These are phyloP conservation scores for Patella caerulea DNA, from an alignment of 2,888 invertebrate species.

Conservation along the genomic window DNA sequence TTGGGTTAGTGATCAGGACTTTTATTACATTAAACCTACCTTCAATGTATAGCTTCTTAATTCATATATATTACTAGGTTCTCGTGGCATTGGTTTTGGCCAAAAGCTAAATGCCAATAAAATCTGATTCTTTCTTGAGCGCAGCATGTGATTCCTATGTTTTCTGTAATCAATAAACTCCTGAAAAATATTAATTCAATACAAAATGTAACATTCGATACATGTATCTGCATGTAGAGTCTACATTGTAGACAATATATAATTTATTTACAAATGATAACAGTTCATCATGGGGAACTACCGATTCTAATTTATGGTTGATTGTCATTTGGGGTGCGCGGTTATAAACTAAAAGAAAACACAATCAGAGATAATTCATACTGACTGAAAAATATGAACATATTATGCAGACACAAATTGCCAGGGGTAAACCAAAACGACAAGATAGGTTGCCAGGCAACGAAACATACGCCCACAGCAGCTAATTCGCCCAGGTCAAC, in stretches of 20 bases:
- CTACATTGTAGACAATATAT: neutral
- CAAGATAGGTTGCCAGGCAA: too few species aligned
- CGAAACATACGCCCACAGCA: too few species aligned
- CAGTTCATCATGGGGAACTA: neutral
- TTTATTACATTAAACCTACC: constrained; percentile 54
- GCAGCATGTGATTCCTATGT: constrained; percentile 73
- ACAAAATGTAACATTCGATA: constrained; percentile 8
- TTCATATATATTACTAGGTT: constrained; percentile 90
- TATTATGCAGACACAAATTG: too few species aligned
- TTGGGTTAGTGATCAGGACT: neutral
- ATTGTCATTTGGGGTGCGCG: neutral
- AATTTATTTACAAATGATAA: neutral
- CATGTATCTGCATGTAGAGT: neutral
- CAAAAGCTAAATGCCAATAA: constrained; percentile 97
- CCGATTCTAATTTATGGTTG: neutral
- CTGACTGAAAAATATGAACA: too few species aligned
- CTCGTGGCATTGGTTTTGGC: constrained; percentile 84
- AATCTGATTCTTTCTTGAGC: constrained; percentile 93
- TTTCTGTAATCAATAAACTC: constrained; percentile 66
- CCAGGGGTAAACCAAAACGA: too few species aligned
- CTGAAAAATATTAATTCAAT: constrained; percentile 45
- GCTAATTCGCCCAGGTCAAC: too few species aligned
- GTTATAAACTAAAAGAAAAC: too few species aligned
- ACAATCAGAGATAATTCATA: too few species aligned
- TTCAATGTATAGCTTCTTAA: constrained; percentile 92